These are phyloP conservation scores for Unio pictorum DNA, from an alignment of 2,888 invertebrate genomes.

Conservation along the genomic window DNA sequence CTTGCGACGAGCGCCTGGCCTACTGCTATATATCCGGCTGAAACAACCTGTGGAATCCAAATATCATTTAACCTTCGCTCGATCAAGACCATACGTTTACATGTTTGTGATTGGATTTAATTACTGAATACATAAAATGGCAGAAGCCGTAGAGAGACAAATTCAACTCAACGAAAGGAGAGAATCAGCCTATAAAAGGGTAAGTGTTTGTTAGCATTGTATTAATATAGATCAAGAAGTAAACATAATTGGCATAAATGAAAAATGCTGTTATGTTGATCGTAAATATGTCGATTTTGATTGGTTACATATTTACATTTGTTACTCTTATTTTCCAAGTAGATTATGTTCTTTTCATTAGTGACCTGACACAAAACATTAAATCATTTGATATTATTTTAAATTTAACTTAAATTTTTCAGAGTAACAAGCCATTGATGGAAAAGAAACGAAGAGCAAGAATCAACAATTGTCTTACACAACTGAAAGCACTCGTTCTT, in stretches of 20 bases:
- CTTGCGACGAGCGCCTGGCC: constrained; percentile 52
- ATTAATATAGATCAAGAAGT: neutral
- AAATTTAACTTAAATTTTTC: constrained; percentile 19
- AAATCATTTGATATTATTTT: too few species aligned
- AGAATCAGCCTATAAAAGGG: constrained; percentile 37
- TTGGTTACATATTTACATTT: too few species aligned
- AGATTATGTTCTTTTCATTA: neutral
- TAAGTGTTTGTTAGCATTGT: constrained; percentile 13
- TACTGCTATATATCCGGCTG: constrained; percentile 42
- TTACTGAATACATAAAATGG: constrained; percentile 15
- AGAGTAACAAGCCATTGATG: constrained; percentile 70
- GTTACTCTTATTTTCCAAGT: neutral
- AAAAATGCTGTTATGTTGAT: neutral
- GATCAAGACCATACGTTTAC: neutral
- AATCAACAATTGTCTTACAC: constrained; percentile 66
- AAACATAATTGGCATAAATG: neutral
- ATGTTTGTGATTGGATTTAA: constrained; percentile 2
- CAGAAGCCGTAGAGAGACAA: constrained; percentile 25
- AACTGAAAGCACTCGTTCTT: constrained; percentile 65
- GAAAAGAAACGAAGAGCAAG: constrained; percentile 66
- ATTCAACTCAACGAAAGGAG: constrained; percentile 30
- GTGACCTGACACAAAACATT: too few species aligned
- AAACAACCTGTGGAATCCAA: constrained; percentile 36
- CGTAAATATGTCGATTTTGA: too few species aligned
- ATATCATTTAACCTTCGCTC: constrained; percentile 7